Evolutionary conservation across 2,113 vertebrate genomes (phyloP).

Genomic region (Pseudorasbora parva): DNA sequence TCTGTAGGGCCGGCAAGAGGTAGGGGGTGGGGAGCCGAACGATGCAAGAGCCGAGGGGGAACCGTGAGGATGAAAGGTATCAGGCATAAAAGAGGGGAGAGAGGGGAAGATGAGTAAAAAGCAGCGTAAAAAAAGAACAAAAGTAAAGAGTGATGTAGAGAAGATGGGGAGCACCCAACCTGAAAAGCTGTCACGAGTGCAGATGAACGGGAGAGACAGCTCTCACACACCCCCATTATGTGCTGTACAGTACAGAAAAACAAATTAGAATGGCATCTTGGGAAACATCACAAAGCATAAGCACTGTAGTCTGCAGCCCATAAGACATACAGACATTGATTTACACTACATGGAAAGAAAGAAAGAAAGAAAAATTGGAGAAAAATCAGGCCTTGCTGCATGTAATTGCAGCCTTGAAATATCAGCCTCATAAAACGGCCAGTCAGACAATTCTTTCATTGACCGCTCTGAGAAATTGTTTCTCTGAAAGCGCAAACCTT

Average conservation of each 20-base stretch:
- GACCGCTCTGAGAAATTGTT: constrained; percentile 43
- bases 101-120: constrained; percentile 39
- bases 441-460: constrained; percentile 54
- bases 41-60: constrained; percentile 23
- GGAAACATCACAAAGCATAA: constrained; percentile 48
- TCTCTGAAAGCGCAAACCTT: constrained; percentile 44
- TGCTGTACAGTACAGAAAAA: constrained; percentile 22
- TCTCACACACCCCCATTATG: constrained; percentile 14
- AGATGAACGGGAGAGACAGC: constrained; percentile 31
- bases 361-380: neutral
- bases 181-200: constrained; percentile 39
- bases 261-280: constrained; percentile 17
- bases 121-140: constrained; percentile 49
- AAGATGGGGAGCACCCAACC: constrained; percentile 34
- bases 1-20: neutral
- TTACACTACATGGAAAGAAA: constrained; percentile 13
- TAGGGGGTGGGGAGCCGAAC: constrained; percentile 1
- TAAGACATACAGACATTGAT: constrained; percentile 38
- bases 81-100: constrained; percentile 39
- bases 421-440: constrained; percentile 53
- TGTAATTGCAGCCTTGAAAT: constrained; percentile 53
- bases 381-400: constrained; percentile 36
- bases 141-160: constrained; percentile 36
- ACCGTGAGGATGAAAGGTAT: constrained; percentile 53
- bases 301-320: constrained; percentile 14